Evolutionary conservation across 2,113 vertebrate species (phyloP).

Genomic region (Triplophysa dalaica): DNA sequence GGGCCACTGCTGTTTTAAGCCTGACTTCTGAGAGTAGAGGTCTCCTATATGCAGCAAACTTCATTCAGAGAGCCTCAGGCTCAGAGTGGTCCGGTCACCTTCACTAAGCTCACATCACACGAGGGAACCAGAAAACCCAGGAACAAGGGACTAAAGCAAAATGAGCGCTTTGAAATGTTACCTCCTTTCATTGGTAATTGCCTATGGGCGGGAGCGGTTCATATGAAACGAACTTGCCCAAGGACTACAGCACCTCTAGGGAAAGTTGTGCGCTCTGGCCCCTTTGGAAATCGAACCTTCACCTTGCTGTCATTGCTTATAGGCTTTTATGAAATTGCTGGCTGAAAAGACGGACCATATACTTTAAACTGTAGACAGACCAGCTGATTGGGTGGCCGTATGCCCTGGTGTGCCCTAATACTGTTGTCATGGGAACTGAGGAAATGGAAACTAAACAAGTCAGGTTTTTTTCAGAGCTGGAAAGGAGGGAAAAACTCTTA

Average conservation of each 20-base stretch:
- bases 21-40: conserved; percentile 39
- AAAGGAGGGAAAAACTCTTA: conserved; percentile 56
- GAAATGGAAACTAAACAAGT: conserved; percentile 54
- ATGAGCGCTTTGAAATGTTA: neutral
- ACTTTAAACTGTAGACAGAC: conserved; percentile 2
- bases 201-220: neutral
- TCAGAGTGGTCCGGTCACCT: conserved; percentile 59
- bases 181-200: neutral
- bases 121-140: conserved; percentile 53
- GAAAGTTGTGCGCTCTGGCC: neutral
- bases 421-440: conserved; percentile 61
- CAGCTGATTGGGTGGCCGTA: conserved; percentile 58
- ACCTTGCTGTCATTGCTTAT: conserved; percentile 61
- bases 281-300: conserved; percentile 54
- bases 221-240: neutral
- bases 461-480: conserved; percentile 54
- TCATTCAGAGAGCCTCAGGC: conserved; percentile 55
- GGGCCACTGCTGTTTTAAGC: conserved; percentile 33
- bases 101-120: conserved; percentile 57
- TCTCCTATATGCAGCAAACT: conserved; percentile 18
- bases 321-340: conserved; percentile 6
- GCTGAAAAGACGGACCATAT: conserved; percentile 20
- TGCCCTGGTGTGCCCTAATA: conserved; percentile 62
- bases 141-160: conserved; percentile 51
- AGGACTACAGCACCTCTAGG: neutral